phyloP scores from a whole-genome alignment of 2,113 vertebrate species.

The Eira barbara region DNA sequence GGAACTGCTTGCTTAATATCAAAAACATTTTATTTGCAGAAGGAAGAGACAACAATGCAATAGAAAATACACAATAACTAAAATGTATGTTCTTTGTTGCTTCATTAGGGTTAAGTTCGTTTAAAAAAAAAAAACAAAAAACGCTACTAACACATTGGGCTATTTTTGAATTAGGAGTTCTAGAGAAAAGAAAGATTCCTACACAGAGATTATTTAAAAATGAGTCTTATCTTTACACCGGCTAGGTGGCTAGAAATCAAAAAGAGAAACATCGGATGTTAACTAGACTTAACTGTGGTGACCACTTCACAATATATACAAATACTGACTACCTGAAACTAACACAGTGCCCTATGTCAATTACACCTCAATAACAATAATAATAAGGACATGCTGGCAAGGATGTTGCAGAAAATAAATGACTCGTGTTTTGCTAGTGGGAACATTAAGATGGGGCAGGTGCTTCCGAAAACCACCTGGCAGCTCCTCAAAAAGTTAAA shows the following conservation, averaged over 20 bases:
- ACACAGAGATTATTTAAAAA: neutral
- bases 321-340: neutral
- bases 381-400: neutral
- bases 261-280: neutral
- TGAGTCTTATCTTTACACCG: neutral
- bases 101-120: conserved; percentile 77
- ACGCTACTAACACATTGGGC: neutral
- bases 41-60: conserved; percentile 79
- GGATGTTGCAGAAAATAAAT: neutral
- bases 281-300: neutral
- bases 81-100: conserved; percentile 79
- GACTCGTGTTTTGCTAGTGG: neutral
- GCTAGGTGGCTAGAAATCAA: neutral
- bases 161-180: conserved; percentile 61
- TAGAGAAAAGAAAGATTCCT: conserved; percentile 32
- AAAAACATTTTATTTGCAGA: conserved; percentile 83
- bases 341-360: neutral
- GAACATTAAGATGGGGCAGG: neutral
- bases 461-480: neutral
- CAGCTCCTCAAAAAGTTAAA: neutral
- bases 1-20: conserved; percentile 83
- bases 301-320: neutral
- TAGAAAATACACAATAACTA: conserved; percentile 81
- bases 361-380: neutral
- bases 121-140: conserved; percentile 67